These are phyloP conservation scores for Drosophila suboccidentalis DNA, from an alignment of 2,888 invertebrate genomes.

Conservation along the genomic window DNA sequence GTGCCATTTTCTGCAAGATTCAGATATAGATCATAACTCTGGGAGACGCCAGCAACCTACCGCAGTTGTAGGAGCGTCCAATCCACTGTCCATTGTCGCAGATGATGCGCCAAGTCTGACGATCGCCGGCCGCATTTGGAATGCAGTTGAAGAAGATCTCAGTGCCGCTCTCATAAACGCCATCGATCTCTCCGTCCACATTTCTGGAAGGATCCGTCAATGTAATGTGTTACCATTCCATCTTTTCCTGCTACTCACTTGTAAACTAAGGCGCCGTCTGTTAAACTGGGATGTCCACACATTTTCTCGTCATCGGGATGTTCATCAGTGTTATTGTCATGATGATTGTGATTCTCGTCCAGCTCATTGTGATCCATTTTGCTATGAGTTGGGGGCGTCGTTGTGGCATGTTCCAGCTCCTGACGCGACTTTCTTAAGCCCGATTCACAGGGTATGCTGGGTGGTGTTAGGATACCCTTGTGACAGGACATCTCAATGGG, in stretches of 20 bases:
- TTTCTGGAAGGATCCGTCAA: constrained; percentile 86
- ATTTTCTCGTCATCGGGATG: constrained; percentile 75
- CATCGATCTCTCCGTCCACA: constrained; percentile 89
- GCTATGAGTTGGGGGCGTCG: constrained; percentile 34
- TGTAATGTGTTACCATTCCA: too few species aligned
- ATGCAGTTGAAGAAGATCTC: constrained; percentile 94
- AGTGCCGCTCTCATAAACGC: constrained; percentile 92
- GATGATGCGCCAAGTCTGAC: constrained; percentile 93
- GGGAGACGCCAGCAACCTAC: constrained; percentile 85
- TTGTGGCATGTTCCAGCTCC: constrained; percentile 70
- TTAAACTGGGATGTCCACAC: constrained; percentile 87
- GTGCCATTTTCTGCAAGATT: constrained; percentile 88
- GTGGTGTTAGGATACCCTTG: constrained; percentile 82
- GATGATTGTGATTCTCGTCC: constrained; percentile 61
- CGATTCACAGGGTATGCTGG: constrained; percentile 83
- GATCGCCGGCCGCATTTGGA: constrained; percentile 92
- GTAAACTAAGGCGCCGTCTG: constrained; percentile 92
- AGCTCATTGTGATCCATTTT: constrained; percentile 71
- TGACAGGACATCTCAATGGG: constrained; percentile 85
- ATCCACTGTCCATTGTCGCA: constrained; percentile 95
- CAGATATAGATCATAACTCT: background rate
- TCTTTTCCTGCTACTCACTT: constrained; percentile 77
- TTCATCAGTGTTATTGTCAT: constrained; percentile 76
- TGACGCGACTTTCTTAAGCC: constrained; percentile 83
- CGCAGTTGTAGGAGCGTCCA: constrained; percentile 92